These are phyloP conservation scores for Ailuropoda melanoleuca DNA, from an alignment of 2,113 vertebrate species.

Conservation along the genomic window DNA sequence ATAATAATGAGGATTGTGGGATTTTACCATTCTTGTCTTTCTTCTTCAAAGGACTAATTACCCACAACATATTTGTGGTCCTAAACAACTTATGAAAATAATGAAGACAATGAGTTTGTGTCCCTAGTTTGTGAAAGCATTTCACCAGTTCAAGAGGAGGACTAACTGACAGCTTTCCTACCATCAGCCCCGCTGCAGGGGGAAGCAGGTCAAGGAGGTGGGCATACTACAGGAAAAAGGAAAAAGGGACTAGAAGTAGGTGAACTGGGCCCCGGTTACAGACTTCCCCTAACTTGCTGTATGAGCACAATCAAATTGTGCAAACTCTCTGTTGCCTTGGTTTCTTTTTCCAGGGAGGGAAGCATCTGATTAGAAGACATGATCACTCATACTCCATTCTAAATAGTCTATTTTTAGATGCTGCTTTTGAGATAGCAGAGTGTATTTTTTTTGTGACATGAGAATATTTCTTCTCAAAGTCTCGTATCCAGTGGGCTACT, in stretches of 20 bases:
- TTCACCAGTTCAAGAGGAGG: not conserved
- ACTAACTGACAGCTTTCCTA: not conserved
- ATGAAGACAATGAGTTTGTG: slow-evolving; percentile 33
- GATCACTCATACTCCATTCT: not conserved
- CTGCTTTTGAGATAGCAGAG: not conserved
- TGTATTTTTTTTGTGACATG: not conserved
- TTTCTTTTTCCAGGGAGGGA: not conserved
- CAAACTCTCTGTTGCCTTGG: not conserved
- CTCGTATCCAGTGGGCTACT: not conserved
- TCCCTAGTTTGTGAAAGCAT: slow-evolving; percentile 19
- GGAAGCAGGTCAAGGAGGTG: not conserved
- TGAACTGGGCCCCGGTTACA: not conserved
- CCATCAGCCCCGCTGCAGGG: no score
- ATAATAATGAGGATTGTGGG: slow-evolving; percentile 58
- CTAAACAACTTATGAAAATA: slow-evolving; percentile 56
- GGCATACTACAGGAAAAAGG: not conserved
- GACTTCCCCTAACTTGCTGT: not conserved
- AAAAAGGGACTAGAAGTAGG: no score
- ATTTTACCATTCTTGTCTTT: slow-evolving; percentile 52
- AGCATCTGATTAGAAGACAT: not conserved
- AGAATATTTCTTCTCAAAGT: slow-evolving; percentile 26
- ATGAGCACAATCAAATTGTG: not conserved
- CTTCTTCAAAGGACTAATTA: slow-evolving; percentile 58
- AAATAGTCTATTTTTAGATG: not conserved
- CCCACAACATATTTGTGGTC: slow-evolving; percentile 8